A percentile compares a stretch with the other conserved stretches of the same genome.
Evolutionary conservation across 2,113 vertebrate genomes (phyloP).

Genomic region (Micromys minutus): DNA sequence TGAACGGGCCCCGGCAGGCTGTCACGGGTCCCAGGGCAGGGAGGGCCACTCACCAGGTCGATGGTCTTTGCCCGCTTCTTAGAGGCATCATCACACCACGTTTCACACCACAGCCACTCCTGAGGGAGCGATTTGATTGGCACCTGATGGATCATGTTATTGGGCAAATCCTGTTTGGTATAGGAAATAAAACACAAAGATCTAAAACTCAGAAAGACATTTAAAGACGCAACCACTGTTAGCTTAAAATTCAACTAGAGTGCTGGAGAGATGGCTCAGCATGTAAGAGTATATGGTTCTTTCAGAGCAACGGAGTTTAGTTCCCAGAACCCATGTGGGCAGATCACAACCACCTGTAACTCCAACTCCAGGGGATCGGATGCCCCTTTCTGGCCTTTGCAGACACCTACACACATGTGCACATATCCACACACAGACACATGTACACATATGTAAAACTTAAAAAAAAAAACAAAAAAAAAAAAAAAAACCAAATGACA

Average conservation of each 20-base stretch:
- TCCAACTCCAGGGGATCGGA: neutral
- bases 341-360: neutral
- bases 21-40: neutral
- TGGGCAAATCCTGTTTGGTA: constrained; percentile 93
- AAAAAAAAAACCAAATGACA: neutral
- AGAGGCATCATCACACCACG: constrained; percentile 95
- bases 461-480: neutral
- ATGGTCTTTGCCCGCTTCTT: constrained; percentile 98
- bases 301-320: neutral
- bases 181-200: constrained; percentile 44
- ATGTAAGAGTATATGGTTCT: neutral
- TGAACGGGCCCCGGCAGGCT: rapidly evolving
- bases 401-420: neutral
- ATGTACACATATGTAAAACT: neutral
- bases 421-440: neutral
- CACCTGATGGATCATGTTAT: constrained; percentile 99
- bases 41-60: constrained; percentile 90
- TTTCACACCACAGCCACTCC: constrained; percentile 99
- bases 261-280: neutral
- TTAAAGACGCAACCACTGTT: constrained; percentile 23
- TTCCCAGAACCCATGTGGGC: neutral
- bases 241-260: constrained; percentile 10
- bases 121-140: constrained; percentile 99
- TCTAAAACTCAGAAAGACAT: constrained; percentile 18
- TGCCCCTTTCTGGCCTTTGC: neutral